Evolutionary conservation across 2,797 vertebrate genomes (phyloP), one percentile per base, ranked within the genome.

Genomic region (Orientallactaga sibirica): DNA sequence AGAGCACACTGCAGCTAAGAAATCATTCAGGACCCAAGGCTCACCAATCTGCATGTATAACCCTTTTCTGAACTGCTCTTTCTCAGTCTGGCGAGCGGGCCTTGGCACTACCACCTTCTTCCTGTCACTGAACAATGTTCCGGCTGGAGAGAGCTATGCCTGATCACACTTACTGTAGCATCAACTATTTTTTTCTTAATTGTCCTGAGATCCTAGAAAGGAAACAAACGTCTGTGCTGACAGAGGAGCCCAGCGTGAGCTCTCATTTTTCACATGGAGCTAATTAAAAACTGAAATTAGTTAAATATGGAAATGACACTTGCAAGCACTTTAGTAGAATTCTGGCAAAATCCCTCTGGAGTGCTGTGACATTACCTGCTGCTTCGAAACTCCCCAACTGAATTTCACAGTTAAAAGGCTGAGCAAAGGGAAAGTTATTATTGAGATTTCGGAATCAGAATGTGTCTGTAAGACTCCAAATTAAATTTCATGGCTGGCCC

Each of bases 231-330:
- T 98, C 98, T 98, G 75, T 89, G 98, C 98, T 98, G 98, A 98
- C 98, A 98, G 98, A 98, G 98, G 98, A 98, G 98, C 98, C 98
- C 98, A 98, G 98, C 98, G 7, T 98, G 98, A 98, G 98, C 98
- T 97, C 98, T 98, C 98, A 98, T 98, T 98, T 98, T 98, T 98
- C 98, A 98, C 98, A 98, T 74, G 97, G 98, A 98, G 98, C 98
- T 98, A 98, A 98, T 99, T 98, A 98, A 98, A 98, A 98, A 98
- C 98, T 98, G 98, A 98, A 98, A 99, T 98, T 98, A 98, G 98
- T 98, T 99, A 98, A 99, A 98, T 98, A 98, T 98, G 98, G 98
- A 98, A 98, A 98, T 98, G 98, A 98, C 98, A 98, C 98, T 98
- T 98, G 98, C 98, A 98, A 98, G 98, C 98, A 98, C 98, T 98